phyloP scores from a whole-genome alignment of 2,888 invertebrate genomes.

The Carcina quercana region DNA sequence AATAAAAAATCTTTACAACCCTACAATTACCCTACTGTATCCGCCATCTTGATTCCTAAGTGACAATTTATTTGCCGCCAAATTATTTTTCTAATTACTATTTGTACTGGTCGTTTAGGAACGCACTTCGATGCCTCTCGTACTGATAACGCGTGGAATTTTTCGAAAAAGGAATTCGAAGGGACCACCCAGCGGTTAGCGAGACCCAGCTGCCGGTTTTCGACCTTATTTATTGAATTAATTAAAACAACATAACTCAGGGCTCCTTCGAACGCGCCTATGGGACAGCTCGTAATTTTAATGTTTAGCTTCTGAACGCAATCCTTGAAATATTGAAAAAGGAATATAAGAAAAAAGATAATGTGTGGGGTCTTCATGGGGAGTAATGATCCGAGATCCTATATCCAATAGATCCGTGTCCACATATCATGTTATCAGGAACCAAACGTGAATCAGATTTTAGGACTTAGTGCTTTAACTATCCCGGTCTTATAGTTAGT shows the following conservation, averaged over 20 bases:
- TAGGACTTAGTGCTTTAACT: too few relatives aligned
- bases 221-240: constrained; percentile 63
- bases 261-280: constrained; percentile 37
- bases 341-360: too few relatives aligned
- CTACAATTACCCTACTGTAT: too few relatives aligned
- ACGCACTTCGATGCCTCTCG: constrained; percentile 29
- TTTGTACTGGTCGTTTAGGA: constrained; percentile 2
- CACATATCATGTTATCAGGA: too few relatives aligned
- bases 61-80: neutral
- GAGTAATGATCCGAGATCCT: too few relatives aligned
- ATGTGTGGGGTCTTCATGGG: too few relatives aligned
- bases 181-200: constrained; percentile 50
- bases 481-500: too few relatives aligned
- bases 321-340: too few relatives aligned
- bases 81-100: constrained; percentile 1
- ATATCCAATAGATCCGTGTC: too few relatives aligned
- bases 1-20: too few relatives aligned
- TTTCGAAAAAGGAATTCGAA: constrained; percentile 37
- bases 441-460: too few relatives aligned
- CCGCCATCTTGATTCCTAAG: neutral
- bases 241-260: constrained; percentile 68
- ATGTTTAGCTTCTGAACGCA: constrained; percentile 42
- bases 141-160: constrained; percentile 50
- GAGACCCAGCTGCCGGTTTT: constrained; percentile 31
- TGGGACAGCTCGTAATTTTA: constrained; percentile 54